Conservation (phyloP, 2,797 vertebrate genomes). For the Danio aesculapii region DNA sequence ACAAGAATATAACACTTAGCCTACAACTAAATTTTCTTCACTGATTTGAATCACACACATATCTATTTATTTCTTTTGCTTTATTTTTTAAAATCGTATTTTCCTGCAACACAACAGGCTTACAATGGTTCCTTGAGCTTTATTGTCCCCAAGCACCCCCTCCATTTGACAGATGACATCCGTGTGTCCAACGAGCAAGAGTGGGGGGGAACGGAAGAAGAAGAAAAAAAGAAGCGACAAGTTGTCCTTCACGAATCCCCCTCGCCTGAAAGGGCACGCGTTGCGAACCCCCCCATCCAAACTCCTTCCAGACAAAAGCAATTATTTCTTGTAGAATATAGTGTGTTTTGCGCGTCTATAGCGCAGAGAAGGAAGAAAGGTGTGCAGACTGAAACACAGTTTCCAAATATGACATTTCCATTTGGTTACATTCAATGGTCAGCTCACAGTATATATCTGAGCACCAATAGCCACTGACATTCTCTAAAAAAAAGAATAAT, state of each 20-base stretch:
- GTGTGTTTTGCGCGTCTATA: conserved; percentile 72
- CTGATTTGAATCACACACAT: conserved; percentile 9
- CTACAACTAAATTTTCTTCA: conserved; percentile 23
- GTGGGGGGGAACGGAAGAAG: conserved; percentile 48
- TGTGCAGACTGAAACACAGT: conserved; percentile 63
- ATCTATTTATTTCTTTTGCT: not conserved
- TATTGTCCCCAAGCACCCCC: conserved; percentile 61
- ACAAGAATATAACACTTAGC: not conserved
- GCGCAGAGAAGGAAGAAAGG: conserved; percentile 59
- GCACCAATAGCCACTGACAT: not conserved
- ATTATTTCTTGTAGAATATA: conserved; percentile 93
- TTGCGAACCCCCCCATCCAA: conserved; percentile 79
- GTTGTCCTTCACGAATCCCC: conserved; percentile 82
- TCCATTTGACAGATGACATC: conserved; percentile 81
- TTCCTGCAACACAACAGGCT: conserved; percentile 67
- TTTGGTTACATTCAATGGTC: conserved; percentile 32
- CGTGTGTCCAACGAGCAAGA: conserved; percentile 71
- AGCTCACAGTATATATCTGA: not conserved
- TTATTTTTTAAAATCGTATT: conserved; percentile 37
- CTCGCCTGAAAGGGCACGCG: conserved; percentile 65
- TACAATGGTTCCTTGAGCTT: conserved; percentile 67
- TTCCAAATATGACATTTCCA: conserved; percentile 49
- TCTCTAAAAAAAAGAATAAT: not conserved
- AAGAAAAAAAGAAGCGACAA: conserved; percentile 75
- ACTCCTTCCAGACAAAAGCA: conserved; percentile 97